A percentile compares a stretch with the other conserved stretches of the same genome.
Conservation (phyloP, 2,888 invertebrate species). For the Eudemis profundana region DNA sequence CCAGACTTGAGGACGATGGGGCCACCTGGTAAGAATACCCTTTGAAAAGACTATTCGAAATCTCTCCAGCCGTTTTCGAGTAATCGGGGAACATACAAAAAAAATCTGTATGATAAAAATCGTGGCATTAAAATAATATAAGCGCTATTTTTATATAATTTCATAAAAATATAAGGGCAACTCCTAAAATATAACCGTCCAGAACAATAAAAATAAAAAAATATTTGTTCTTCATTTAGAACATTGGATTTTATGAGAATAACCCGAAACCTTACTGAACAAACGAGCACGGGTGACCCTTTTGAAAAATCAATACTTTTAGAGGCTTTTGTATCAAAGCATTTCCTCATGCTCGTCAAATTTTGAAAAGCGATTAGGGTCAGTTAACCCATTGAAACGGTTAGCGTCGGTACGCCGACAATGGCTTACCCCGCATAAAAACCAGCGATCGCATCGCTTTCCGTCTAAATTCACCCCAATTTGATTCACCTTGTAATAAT, state of each 20-base stretch:
- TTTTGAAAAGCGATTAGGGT: constrained; percentile 30
- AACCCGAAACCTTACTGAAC: constrained; percentile 3
- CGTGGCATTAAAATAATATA: too few species aligned
- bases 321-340: constrained; percentile 3
- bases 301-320: constrained; percentile 26
- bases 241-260: constrained; percentile 12
- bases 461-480: constrained; percentile 24
- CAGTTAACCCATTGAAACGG: constrained; percentile 24
- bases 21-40: too few species aligned
- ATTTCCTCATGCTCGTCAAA: constrained; percentile 26
- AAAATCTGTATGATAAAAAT: too few species aligned
- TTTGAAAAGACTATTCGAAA: too few species aligned
- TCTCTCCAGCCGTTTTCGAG: too few species aligned
- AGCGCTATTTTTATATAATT: too few species aligned
- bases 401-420: constrained; percentile 21
- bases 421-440: constrained; percentile 7
- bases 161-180: too few species aligned
- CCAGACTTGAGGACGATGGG: too few species aligned
- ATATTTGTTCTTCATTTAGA: constrained; percentile 6
- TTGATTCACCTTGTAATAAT: constrained; percentile 15
- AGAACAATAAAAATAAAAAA: background rate
- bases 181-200: too few species aligned
- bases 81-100: too few species aligned
- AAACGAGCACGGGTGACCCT: constrained; percentile 9
- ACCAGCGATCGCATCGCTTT: constrained; percentile 18